Conservation (phyloP, 2,113 vertebrate species). For the Oenanthe oenanthe region DNA sequence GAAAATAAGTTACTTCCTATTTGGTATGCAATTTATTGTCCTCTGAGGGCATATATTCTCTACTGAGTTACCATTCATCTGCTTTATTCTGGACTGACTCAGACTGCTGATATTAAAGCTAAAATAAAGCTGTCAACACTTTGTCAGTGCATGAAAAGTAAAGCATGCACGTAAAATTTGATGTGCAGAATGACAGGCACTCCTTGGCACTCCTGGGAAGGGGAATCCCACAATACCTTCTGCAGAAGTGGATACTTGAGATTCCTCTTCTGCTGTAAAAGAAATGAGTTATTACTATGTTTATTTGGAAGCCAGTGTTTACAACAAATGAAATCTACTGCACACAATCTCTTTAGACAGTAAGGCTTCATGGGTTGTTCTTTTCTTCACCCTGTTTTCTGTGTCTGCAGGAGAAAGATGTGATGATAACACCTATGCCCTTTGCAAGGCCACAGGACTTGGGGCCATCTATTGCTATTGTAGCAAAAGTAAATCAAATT, state of each 20-base stretch:
- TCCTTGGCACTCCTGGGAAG: neutral
- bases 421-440: conserved; percentile 90
- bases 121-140: conserved; percentile 55
- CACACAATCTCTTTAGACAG: neutral
- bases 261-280: neutral
- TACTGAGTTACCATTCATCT: conserved; percentile 25
- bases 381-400: neutral
- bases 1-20: neutral
- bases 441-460: conserved; percentile 96
- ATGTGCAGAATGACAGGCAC: neutral
- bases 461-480: conserved; percentile 95
- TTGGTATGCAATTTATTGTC: conserved; percentile 16
- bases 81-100: conserved; percentile 12
- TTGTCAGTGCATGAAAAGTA: conserved; percentile 14
- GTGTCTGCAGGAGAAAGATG: conserved; percentile 87
- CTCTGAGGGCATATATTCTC: conserved; percentile 15
- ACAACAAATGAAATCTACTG: neutral
- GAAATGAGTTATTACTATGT: neutral
- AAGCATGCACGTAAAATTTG: neutral
- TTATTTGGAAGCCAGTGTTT: neutral
- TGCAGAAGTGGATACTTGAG: neutral
- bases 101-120: neutral
- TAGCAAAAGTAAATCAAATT: conserved; percentile 98
- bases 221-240: neutral
- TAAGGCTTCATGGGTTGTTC: neutral